Evolutionary conservation across 2,797 vertebrate genomes (phyloP).

Genomic region (Toxotes lorentzi): DNA sequence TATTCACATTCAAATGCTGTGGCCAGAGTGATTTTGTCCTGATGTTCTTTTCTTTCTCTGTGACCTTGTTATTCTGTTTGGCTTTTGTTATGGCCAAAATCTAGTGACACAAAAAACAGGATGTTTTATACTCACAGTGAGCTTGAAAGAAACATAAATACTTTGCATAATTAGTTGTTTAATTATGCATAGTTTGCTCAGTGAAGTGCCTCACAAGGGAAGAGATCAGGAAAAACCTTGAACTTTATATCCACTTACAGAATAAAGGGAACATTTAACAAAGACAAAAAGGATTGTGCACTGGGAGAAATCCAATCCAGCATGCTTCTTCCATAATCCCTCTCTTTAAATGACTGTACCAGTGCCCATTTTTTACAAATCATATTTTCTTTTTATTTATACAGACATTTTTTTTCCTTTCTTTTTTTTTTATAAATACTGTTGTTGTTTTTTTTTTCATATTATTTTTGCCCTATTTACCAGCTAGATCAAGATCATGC

Average conservation of each 20-base stretch:
- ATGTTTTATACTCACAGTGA: conserved; percentile 49
- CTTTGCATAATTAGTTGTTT: conserved; percentile 66
- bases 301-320: conserved; percentile 43
- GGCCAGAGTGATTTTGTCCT: conserved; percentile 20
- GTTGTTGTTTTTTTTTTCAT: not conserved
- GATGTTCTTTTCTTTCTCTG: conserved; percentile 16
- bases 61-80: conserved; percentile 64
- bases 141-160: conserved; percentile 59
- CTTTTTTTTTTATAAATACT: not conserved
- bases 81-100: conserved; percentile 47
- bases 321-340: conserved; percentile 39
- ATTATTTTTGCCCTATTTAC: not conserved
- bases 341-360: conserved; percentile 16
- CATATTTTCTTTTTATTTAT: not conserved
- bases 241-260: conserved; percentile 56
- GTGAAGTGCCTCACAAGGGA: conserved; percentile 49
- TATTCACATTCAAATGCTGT: not conserved
- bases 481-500: not conserved
- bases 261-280: conserved; percentile 56
- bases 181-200: conserved; percentile 68
- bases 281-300: conserved; percentile 48
- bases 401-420: not conserved
- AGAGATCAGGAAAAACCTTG: conserved; percentile 46
- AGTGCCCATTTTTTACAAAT: conserved; percentile 7
- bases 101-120: conserved; percentile 51